These are phyloP conservation scores for Pinctada fucata DNA, from an alignment of 2,888 invertebrate species.

Conservation along the genomic window DNA sequence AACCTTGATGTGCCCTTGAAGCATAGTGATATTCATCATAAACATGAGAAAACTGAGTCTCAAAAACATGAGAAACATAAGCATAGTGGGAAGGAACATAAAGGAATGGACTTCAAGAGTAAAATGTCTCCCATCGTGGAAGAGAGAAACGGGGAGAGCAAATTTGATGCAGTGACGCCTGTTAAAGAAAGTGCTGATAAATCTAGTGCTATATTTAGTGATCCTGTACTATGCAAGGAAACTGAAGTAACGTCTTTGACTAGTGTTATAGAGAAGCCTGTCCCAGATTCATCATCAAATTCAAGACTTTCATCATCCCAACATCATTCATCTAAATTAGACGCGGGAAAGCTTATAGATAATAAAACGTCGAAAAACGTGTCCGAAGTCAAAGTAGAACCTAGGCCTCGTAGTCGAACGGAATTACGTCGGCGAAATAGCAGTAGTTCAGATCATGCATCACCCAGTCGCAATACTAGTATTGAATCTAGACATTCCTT, in stretches of 20 bases:
- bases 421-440: background rate
- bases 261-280: constrained; percentile 1
- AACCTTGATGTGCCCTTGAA: background rate
- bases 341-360: background rate
- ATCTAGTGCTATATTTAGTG: background rate
- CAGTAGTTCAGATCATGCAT: background rate
- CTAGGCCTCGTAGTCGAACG: background rate
- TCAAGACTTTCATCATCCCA: background rate
- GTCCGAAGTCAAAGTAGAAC: background rate
- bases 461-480: background rate
- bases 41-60: background rate
- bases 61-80: constrained; percentile 12
- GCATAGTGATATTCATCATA: background rate
- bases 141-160: constrained; percentile 31
- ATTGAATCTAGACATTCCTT: background rate
- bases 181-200: constrained; percentile 7
- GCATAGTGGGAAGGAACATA: constrained; percentile 4
- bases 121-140: constrained; percentile 38
- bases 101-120: background rate
- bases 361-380: background rate
- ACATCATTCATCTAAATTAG: background rate
- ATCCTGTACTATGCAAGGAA: constrained; percentile 28
- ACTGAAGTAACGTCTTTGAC: constrained; percentile 10
- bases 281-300: background rate
- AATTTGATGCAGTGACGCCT: constrained; percentile 15